Evolutionary conservation across 1,140 invertebrate species (phyloP).

Genomic region (Ylistrum balloti): DNA sequence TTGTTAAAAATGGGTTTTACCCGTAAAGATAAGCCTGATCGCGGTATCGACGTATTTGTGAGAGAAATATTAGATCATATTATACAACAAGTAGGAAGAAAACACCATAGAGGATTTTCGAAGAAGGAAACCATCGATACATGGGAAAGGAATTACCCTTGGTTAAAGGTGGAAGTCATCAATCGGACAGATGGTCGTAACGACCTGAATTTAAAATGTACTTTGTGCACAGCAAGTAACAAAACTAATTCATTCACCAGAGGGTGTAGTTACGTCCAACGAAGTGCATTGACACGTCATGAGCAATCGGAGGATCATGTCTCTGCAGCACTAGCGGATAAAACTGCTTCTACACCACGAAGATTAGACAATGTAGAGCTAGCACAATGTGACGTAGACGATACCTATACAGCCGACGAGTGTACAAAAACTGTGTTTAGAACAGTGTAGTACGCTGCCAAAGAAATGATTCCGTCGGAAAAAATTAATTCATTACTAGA

Average conservation of each 20-base stretch:
- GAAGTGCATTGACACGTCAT: neutral
- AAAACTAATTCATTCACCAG: neutral
- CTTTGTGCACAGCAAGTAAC: neutral
- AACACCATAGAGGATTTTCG: neutral
- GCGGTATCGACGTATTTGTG: neutral
- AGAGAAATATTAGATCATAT: neutral
- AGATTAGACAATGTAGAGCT: neutral
- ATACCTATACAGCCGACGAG: neutral
- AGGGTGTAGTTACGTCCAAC: neutral
- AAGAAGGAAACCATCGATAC: neutral
- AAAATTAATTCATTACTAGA: slow-evolving; percentile 41
- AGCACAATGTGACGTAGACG: neutral
- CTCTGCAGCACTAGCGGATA: neutral
- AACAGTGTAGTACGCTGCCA: slow-evolving; percentile 22
- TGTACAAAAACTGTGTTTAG: neutral
- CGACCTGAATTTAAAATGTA: neutral
- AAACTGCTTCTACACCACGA: neutral
- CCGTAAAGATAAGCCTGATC: neutral
- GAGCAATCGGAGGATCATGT: neutral
- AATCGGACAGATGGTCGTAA: neutral
- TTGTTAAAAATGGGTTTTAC: neutral
- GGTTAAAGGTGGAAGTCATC: neutral
- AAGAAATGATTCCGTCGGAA: neutral
- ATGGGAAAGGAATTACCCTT: neutral
- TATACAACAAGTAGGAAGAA: neutral